Base-by-base conservation (phyloP, 2,888 invertebrate genomes). In the Andrena flavipes region DNA sequence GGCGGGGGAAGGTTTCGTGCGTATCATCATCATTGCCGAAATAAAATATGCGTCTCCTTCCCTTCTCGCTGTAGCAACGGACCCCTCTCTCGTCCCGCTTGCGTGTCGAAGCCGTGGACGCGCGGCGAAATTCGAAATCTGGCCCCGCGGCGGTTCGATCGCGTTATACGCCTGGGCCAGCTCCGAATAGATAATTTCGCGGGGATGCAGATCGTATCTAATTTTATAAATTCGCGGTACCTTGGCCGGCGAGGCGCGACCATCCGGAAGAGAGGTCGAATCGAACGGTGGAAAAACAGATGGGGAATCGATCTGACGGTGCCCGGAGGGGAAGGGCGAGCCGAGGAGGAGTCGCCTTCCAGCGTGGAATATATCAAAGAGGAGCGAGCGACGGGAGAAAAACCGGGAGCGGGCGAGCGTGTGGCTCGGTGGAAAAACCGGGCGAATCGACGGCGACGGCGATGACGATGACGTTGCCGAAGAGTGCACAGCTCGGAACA, bases 1-100 rank as follows among this genome's bases (percentile, higher is more conserved):
- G 48, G 78, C n/a, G 51, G 62, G 48, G 35, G 33, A 62, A 49
- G 68, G 51, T 82, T 76, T 71, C 72, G 72, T 65, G 82, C 82
- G 81, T 80, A 83, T 83, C 81, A 80, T 83, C 64, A 82, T 83
- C 64, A 78, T 87, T 86, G 80, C 48, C 63, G 69, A 80, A 86
- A 88, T 87, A 87, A 87, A 88, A 88, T 88, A 87, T 87, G 87
- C 86, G 81, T 77, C 85, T 83, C 78, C 76, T 74, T 82, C 67
- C 69, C 59, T 69, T 56, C 64, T 26, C 68, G 30, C 30, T 30
- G 49, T 48, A 20, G 6, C 42, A 13, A n/a, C 10, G 35, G 13
- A n/a, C 4, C 35, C 30, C 68, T 8, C 62, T 13, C n/a, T 7
- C 64, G 48, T 67, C 59, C 10, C 59, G 63, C 33, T 79, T 78